A percentile compares a stretch with the other conserved stretches of the same genome.
phyloP scores from a whole-genome alignment of 2,888 invertebrate species.

The Rhyacophila evoluta region DNA sequence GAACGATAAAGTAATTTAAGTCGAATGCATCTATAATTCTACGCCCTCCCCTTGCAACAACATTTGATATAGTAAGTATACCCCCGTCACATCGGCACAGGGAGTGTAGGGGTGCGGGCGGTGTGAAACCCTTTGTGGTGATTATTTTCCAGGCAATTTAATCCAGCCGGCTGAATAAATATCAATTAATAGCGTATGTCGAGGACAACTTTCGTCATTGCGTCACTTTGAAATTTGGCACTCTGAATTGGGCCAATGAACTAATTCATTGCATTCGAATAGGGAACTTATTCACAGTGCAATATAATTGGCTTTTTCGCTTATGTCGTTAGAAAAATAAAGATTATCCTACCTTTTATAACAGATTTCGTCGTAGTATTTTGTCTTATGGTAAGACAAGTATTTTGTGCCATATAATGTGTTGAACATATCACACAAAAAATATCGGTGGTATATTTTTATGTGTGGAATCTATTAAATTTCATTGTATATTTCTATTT shows the following conservation, averaged over 20 bases:
- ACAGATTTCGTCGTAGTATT: too few species aligned
- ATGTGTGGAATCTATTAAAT: too few species aligned
- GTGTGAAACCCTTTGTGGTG: slow-evolving; percentile 51
- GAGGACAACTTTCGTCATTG: not conserved
- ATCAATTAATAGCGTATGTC: slow-evolving; percentile 51
- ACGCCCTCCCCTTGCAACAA: slow-evolving; percentile 30
- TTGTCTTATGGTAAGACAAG: too few species aligned
- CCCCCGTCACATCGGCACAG: not conserved
- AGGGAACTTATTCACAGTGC: not conserved
- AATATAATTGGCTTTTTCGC: too few species aligned
- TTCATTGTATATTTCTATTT: too few species aligned
- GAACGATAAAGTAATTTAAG: slow-evolving; percentile 39
- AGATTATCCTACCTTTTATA: too few species aligned
- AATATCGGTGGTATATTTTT: too few species aligned
- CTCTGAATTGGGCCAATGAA: not conserved
- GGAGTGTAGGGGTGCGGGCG: not conserved
- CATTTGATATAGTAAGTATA: slow-evolving; percentile 42
- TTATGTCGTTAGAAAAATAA: too few species aligned
- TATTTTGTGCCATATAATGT: too few species aligned
- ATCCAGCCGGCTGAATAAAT: slow-evolving; percentile 53
- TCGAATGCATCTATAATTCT: not conserved
- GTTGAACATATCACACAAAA: too few species aligned
- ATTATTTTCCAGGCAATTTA: slow-evolving; percentile 54
- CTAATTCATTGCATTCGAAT: too few species aligned
- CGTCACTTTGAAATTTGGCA: not conserved